phyloP scores from a whole-genome alignment of 2,888 invertebrate species.

The Tiphia femorata region DNA sequence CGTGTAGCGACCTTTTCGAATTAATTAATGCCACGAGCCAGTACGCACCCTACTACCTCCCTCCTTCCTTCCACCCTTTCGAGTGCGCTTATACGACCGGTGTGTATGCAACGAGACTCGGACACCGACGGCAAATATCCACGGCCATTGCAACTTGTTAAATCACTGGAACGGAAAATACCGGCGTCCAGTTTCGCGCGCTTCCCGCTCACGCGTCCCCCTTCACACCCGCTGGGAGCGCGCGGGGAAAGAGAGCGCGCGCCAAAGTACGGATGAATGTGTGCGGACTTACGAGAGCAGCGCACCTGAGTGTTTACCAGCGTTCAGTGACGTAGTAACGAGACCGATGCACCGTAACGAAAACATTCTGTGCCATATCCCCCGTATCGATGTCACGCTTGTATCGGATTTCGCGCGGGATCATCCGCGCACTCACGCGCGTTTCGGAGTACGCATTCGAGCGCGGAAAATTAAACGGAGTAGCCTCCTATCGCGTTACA shows the following conservation, averaged over 20 bases:
- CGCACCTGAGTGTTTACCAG: conserved; percentile 7
- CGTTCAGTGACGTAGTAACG: conserved; percentile 23
- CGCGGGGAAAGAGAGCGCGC: too few species aligned
- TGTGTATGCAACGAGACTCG: too few species aligned
- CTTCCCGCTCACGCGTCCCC: neutral
- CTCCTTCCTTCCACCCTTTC: conserved; percentile 6
- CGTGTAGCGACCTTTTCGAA: conserved; percentile 41
- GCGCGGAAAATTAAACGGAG: conserved; percentile 25
- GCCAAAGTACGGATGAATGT: neutral
- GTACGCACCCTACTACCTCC: too few species aligned
- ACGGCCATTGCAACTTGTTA: conserved; percentile 38
- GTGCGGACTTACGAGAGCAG: conserved; percentile 4
- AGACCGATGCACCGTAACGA: conserved; percentile 26
- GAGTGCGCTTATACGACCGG: conserved; percentile 7
- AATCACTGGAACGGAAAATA: conserved; percentile 45
- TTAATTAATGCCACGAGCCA: conserved; percentile 45
- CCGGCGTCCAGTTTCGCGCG: conserved; percentile 13
- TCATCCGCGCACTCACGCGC: conserved; percentile 18
- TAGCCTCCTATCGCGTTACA: conserved; percentile 32
- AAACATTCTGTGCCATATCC: conserved; percentile 28
- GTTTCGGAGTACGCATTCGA: conserved; percentile 20
- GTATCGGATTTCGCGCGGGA: conserved; percentile 40
- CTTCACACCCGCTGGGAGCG: too few species aligned
- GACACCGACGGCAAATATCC: conserved; percentile 21
- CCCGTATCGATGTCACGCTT: conserved; percentile 39